Evolutionary conservation across 2,888 invertebrate genomes (phyloP).

Genomic region (Napeogenes sylphis): DNA sequence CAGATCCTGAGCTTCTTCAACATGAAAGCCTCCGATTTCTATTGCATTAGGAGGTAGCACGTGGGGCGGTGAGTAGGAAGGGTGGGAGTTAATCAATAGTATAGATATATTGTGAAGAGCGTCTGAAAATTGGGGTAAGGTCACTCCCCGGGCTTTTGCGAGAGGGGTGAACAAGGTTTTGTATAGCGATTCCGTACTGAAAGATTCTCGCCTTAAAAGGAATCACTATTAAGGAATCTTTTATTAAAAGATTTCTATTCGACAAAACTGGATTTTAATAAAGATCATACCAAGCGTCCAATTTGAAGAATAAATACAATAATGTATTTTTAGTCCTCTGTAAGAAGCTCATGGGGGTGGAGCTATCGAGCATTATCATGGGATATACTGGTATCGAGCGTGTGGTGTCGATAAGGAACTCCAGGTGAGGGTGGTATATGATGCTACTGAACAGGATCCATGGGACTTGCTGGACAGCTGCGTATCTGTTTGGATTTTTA

Average conservation of each 20-base stretch:
- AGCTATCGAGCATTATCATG: slow-evolving; percentile 38
- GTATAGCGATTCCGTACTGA: slow-evolving; percentile 28
- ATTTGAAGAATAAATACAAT: slow-evolving; percentile 23
- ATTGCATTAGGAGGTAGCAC: slow-evolving; percentile 51
- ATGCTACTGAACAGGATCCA: slow-evolving; percentile 51
- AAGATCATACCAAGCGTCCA: too few species aligned
- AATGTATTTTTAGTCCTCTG: slow-evolving; percentile 40
- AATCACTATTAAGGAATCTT: too few species aligned
- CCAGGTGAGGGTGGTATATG: slow-evolving; percentile 29
- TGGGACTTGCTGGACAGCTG: slow-evolving; percentile 50
- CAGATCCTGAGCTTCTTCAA: slow-evolving; percentile 44
- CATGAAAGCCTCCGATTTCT: slow-evolving; percentile 55
- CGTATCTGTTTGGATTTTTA: slow-evolving; percentile 38
- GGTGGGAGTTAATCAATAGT: slow-evolving; percentile 50
- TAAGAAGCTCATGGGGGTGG: slow-evolving; percentile 46
- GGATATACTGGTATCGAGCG: slow-evolving; percentile 43
- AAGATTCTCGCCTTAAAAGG: too few species aligned
- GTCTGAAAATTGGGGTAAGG: slow-evolving; percentile 39
- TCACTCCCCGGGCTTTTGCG: slow-evolving; percentile 38
- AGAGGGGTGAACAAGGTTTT: too few species aligned
- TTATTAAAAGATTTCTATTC: too few species aligned
- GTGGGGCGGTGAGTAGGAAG: slow-evolving; percentile 41
- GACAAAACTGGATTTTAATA: too few species aligned
- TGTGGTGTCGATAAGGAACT: slow-evolving; percentile 46
- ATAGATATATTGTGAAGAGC: slow-evolving; percentile 46